These are phyloP conservation scores for Leptatherina wallacei DNA, from an alignment of 2,797 vertebrate genomes.

Conservation along the genomic window DNA sequence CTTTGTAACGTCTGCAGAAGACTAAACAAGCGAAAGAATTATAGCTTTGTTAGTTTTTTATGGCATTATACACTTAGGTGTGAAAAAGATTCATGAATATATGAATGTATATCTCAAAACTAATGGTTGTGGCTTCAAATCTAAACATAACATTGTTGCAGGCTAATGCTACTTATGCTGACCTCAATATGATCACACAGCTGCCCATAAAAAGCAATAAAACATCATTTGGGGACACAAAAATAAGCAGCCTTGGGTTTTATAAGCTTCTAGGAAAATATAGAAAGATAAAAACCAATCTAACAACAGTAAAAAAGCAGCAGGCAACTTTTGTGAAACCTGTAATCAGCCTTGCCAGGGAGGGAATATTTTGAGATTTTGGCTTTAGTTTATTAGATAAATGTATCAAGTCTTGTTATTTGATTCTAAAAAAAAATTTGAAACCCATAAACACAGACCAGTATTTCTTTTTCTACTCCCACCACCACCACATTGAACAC, in stretches of 20 bases:
- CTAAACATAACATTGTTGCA: constrained; percentile 14
- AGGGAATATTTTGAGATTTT: neutral
- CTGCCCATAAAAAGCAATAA: constrained; percentile 11
- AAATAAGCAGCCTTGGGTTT: constrained; percentile 2
- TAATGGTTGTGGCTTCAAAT: constrained; percentile 11
- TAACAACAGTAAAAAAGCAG: neutral
- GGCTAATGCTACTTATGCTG: constrained; percentile 4
- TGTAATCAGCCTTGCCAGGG: neutral
- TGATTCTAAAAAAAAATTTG: neutral
- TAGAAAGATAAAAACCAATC: neutral
- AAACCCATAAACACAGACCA: too few relatives aligned
- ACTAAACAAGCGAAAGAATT: constrained; percentile 29
- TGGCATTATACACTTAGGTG: constrained; percentile 26
- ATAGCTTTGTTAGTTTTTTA: constrained; percentile 15
- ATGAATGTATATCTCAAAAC: constrained; percentile 15
- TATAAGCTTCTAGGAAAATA: neutral
- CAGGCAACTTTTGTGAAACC: neutral
- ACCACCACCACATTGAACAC: too few relatives aligned
- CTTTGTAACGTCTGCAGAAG: constrained; percentile 40
- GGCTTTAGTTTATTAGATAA: neutral
- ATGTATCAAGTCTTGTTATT: neutral
- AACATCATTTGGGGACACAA: constrained; percentile 14
- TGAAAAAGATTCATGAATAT: constrained; percentile 18
- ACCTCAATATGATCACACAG: constrained; percentile 27
- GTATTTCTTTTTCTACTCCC: too few relatives aligned